Percentiles rank a stretch among this genome's conserved stretches.
phyloP scores from a whole-genome alignment of 2,113 vertebrate species.

The Pao palembangensis region DNA sequence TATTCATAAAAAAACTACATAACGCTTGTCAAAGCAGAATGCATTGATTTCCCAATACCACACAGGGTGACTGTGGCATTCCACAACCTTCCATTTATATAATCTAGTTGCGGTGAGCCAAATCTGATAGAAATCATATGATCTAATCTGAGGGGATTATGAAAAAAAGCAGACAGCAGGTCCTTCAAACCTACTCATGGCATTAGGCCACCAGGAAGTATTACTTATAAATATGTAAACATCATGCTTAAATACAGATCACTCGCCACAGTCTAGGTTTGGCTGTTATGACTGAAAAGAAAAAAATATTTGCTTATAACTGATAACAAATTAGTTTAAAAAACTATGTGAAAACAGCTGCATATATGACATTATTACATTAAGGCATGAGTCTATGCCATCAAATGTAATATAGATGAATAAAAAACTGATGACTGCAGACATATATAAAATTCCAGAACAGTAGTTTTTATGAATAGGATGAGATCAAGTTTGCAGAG shows the following conservation, averaged over 20 bases:
- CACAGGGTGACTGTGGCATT: conserved; percentile 4
- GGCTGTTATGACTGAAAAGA: conserved; percentile 17
- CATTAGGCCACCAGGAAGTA: conserved; percentile 53
- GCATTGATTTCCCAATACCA: conserved; percentile 8
- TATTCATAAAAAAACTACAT: too few relatives aligned
- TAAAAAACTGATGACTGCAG: neutral
- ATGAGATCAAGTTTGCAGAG: neutral
- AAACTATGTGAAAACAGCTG: neutral
- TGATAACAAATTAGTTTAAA: neutral
- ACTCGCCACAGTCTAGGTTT: conserved; percentile 12
- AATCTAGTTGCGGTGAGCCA: conserved; percentile 52
- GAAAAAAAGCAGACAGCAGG: conserved; percentile 51
- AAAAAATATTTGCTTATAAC: conserved; percentile 1
- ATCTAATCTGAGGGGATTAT: conserved; percentile 72
- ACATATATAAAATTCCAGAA: conserved; percentile 14
- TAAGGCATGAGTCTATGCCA: neutral
- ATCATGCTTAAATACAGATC: conserved; percentile 64
- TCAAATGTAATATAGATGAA: neutral
- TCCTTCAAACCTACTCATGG: conserved; percentile 55
- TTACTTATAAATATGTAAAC: conserved; percentile 70
- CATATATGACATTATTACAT: conserved; percentile 6
- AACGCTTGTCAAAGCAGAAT: neutral
- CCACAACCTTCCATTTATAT: conserved; percentile 41
- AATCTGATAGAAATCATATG: conserved; percentile 65
- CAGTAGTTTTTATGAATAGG: neutral